Evolutionary conservation across 2,888 invertebrate genomes (phyloP).

Genomic region (Fragum fragum): DNA sequence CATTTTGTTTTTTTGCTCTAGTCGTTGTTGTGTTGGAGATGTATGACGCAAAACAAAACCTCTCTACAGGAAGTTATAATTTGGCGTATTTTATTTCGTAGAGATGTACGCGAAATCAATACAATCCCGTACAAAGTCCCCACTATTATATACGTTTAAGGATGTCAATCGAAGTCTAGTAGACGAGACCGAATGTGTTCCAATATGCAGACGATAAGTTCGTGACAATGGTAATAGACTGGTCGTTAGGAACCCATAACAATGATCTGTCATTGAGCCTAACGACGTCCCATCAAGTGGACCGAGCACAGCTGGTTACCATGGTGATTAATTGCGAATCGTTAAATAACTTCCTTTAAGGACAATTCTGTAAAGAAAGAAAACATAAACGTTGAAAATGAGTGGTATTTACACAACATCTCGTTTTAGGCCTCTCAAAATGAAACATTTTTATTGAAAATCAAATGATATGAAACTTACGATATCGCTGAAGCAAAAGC

Average conservation of each 20-base stretch:
- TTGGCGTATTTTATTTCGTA: conserved; percentile 12
- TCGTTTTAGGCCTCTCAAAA: too few relatives aligned
- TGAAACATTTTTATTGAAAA: too few relatives aligned
- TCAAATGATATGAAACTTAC: too few relatives aligned
- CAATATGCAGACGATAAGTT: background rate
- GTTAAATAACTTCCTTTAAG: conserved; percentile 9
- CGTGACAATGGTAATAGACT: conserved; percentile 8
- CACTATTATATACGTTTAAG: conserved; percentile 1
- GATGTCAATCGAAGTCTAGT: background rate
- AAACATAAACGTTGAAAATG: too few relatives aligned
- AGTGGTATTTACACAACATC: too few relatives aligned
- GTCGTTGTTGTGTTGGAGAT: too few relatives aligned
- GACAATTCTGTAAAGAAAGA: background rate
- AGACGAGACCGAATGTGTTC: background rate
- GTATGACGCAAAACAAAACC: conserved; percentile 5
- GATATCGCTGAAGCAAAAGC: too few relatives aligned
- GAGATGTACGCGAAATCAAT: conserved; percentile 6
- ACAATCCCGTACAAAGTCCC: background rate
- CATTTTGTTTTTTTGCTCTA: too few relatives aligned
- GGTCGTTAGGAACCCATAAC: conserved; percentile 25
- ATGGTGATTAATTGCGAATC: conserved; percentile 26
- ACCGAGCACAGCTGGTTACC: background rate
- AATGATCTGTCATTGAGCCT: conserved; percentile 11
- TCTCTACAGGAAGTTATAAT: conserved; percentile 12
- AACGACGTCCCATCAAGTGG: conserved; percentile 8